A percentile compares a stretch with the other conserved stretches of the same genome.
Evolutionary conservation across 2,888 invertebrate genomes (phyloP).

Genomic region (Candidula unifasciata): DNA sequence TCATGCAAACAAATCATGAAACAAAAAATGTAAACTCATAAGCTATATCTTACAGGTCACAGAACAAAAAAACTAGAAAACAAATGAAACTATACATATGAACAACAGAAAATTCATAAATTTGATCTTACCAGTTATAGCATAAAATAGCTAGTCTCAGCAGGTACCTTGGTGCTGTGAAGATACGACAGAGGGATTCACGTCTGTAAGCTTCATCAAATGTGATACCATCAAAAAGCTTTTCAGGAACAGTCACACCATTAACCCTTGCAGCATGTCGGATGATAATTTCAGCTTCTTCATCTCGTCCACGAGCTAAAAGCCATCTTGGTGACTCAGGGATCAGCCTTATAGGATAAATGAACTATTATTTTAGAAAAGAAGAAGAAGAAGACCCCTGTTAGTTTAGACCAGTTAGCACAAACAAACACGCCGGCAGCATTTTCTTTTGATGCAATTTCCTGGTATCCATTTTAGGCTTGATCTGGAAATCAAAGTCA

Average conservation of each 20-base stretch:
- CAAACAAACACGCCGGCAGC: not conserved
- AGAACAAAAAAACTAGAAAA: too few species aligned
- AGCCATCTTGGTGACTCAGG: constrained; percentile 55
- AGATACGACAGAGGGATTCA: constrained; percentile 46
- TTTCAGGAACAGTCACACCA: constrained; percentile 46
- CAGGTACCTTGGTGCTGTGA: constrained; percentile 47
- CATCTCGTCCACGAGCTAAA: constrained; percentile 44
- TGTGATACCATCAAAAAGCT: constrained; percentile 49
- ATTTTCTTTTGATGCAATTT: too few species aligned
- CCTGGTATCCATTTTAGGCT: too few species aligned
- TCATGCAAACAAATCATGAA: too few species aligned
- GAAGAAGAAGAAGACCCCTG: not conserved
- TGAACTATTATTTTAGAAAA: not conserved
- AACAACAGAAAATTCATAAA: not conserved
- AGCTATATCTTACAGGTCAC: too few species aligned
- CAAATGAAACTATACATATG: too few species aligned
- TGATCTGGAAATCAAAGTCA: too few species aligned
- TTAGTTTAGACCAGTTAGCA: not conserved
- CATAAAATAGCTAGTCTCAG: constrained; percentile 47
- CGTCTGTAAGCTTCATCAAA: constrained; percentile 42
- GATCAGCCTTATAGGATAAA: constrained; percentile 46
- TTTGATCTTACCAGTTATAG: constrained; percentile 51
- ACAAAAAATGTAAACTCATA: too few species aligned
- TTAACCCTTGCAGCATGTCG: constrained; percentile 50
- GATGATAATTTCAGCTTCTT: constrained; percentile 48